Percentiles rank a stretch among this genome's conserved stretches.
Evolutionary conservation across 2,888 invertebrate genomes (phyloP).

Genomic region (Cheilosia scutellata): DNA sequence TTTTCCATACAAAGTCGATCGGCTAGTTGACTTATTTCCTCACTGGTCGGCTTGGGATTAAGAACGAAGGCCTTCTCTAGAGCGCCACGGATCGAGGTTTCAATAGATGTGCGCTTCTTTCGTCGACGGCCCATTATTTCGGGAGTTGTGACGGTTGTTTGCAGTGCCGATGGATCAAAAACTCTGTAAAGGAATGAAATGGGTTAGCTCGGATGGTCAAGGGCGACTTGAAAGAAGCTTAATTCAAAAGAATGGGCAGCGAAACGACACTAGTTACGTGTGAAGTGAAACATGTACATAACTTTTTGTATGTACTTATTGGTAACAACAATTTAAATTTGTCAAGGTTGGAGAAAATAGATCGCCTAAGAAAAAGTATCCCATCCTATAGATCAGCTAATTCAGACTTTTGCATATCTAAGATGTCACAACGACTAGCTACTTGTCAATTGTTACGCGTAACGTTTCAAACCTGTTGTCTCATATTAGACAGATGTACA

Average conservation of each 20-base stretch:
- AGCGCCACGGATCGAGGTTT: conserved; percentile 97
- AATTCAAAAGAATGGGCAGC: no score
- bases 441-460: no score
- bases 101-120: conserved; percentile 98
- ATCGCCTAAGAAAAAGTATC: not conserved
- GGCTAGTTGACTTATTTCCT: conserved; percentile 96
- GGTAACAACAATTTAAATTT: no score
- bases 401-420: no score
- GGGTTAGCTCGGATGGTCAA: not conserved
- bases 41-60: conserved; percentile 98
- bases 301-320: not conserved
- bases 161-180: conserved; percentile 85
- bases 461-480: no score
- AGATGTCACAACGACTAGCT: no score
- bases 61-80: conserved; percentile 96
- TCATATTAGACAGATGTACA: no score
- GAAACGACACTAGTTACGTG: no score
- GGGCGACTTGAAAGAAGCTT: not conserved
- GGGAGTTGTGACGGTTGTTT: conserved; percentile 91
- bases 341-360: not conserved
- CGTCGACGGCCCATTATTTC: conserved; percentile 96
- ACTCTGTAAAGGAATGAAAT: conserved; percentile 77
- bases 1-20: conserved; percentile 98
- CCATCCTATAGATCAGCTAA: not conserved
- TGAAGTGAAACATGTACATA: not conserved